Base-by-base conservation (phyloP, 1,140 invertebrate genomes). In the Papilio aristodemus region DNA sequence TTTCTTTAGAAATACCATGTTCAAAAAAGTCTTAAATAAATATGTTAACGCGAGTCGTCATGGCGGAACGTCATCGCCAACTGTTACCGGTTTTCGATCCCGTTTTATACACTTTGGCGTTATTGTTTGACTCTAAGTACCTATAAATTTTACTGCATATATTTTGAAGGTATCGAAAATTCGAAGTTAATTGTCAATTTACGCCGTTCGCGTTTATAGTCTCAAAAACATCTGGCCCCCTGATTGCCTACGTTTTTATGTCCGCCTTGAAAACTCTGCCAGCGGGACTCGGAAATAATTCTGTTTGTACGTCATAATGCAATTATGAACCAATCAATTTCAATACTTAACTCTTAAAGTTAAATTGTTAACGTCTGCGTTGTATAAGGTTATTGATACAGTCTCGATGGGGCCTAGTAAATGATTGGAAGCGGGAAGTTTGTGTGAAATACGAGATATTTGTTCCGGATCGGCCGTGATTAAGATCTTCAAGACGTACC, bases 161-260 rank as follows among this genome's bases (percentile, higher is more conserved):
- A 81, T 83, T 83, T 79, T 70, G 69, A 80, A 81, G 79, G 79
- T 79, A 83, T 84, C 76, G 80, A 80, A 54, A 85, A 80, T 69
- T 83, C 72, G 69, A 78, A 77, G 76, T 83, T 84, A 83, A 84
- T 83, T 84, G 79, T 75, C 82, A 84, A 83, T 84, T 84, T 80
- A 81, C 80, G 75, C 76, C 74, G 75, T 73, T 77, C 68, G 57
- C 74, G 75, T 86, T 86, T 86, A 86, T 84, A 81, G 74, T 76
- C 78, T 74, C 74, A 80, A 85, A 81, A 86, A 80, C 82, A 86
- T 81, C 82, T 83, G 82, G 79, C 75, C 71, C 72, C 58, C 75
- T 86, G 84, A 86, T 86, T 86, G 82, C 78, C 79, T 77, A 79
- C 80, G 76, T 86, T 86, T 84, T 86, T 84, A 86, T 84, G 82